These are phyloP conservation scores for Lipotes vexillifer DNA, from an alignment of 2,113 vertebrate species.

Conservation along the genomic window DNA sequence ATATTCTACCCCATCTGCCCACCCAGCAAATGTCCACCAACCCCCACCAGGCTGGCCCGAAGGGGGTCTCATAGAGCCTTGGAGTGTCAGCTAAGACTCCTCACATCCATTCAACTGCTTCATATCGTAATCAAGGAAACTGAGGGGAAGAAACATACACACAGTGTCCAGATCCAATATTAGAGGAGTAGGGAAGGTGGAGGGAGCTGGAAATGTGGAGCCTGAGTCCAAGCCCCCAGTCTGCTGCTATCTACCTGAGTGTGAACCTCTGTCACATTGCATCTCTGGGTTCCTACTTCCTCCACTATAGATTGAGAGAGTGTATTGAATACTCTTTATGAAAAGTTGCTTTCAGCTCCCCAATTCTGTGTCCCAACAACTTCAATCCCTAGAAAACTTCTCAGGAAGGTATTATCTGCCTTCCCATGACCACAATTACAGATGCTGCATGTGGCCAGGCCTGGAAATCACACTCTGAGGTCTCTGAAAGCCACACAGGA, in stretches of 20 bases:
- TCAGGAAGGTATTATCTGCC: background rate
- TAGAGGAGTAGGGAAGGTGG: background rate
- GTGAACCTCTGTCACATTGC: background rate
- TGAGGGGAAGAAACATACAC: rapidly evolving
- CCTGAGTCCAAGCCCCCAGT: background rate
- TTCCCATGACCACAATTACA: background rate
- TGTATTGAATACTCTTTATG: background rate
- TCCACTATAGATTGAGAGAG: background rate
- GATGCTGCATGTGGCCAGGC: rapidly evolving
- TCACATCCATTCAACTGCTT: background rate
- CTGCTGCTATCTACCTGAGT: too few species aligned
- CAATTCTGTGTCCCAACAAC: background rate
- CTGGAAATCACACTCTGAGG: background rate
- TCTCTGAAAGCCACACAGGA: background rate
- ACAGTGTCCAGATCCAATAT: background rate
- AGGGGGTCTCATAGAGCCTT: background rate
- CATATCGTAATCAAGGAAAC: background rate
- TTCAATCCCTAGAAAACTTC: background rate
- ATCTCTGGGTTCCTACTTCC: too few species aligned
- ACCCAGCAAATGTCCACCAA: background rate
- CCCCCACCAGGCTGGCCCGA: background rate
- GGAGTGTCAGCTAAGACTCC: background rate
- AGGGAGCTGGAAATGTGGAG: background rate
- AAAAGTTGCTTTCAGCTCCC: background rate
- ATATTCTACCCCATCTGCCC: background rate